Evolutionary conservation across 2,797 vertebrate species (phyloP), one percentile per base, ranked within the genome.

Genomic region (Cercopithecus mitis): DNA sequence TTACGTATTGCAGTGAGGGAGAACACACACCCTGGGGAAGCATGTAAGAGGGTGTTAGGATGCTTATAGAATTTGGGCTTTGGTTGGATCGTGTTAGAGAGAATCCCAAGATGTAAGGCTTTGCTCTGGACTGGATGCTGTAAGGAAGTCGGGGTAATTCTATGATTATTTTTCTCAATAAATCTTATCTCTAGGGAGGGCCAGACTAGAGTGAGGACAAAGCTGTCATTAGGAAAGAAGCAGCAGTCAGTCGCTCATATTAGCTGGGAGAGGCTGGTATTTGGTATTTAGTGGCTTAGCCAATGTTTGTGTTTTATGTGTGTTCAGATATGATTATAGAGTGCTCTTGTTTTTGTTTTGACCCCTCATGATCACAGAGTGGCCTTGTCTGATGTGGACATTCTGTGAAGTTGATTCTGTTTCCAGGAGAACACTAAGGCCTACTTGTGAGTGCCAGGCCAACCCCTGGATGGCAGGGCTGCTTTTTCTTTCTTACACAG

Each of bases 211-310:
- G 10, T 13, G 2, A 1, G 17, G 76, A 27, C 7, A 19, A 50
- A 5, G 20, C 45, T 20, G 57, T 17, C 20, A 0, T 17, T 33
- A 33, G 4, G 36, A 17, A 75, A 24, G 75, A 14, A 19, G 24
- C 39, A 30, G 13, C 7, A 0, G 9, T 2, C 36, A 20, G 9
- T 2, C 33, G 3, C 2, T 52, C 39, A 0, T 19, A 1, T 27
- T 24, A 20, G n/a, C 76, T 10, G 10, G 24, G n/a, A 86, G 10
- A 25, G 50, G 4, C 0, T 1, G 19, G 0, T 3, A 2, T 12
- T 10, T 2, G 61, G 19, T 5, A 1, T 64, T n/a, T 47, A 45
- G 72, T 36, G 50, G 39, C 52, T 83, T 24, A 22, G 92, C n/a
- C 11, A 12, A 0, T 7, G 19, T 12, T 64, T 27, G 1, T 19